These are phyloP conservation scores for Empidonax traillii DNA, from an alignment of 2,113 vertebrate genomes.

Conservation along the genomic window DNA sequence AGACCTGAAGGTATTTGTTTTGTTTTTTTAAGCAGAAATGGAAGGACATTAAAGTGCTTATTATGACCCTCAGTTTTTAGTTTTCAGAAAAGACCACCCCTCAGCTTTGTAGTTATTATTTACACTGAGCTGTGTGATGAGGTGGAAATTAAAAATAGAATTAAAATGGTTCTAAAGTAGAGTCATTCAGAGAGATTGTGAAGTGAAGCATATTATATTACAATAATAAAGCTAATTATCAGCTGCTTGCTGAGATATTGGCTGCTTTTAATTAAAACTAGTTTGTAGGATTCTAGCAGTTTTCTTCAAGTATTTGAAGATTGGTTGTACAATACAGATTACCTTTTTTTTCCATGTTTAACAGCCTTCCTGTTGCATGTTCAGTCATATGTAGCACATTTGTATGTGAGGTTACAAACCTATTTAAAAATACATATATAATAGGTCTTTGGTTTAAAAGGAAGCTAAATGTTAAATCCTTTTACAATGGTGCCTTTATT, in stretches of 20 bases:
- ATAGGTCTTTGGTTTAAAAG: neutral
- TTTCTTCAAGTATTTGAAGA: slow-evolving; percentile 29
- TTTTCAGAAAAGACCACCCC: slow-evolving; percentile 42
- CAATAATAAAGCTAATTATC: slow-evolving; percentile 61
- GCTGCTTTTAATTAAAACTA: slow-evolving; percentile 53
- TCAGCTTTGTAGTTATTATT: slow-evolving; percentile 45
- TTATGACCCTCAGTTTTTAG: neutral
- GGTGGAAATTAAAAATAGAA: slow-evolving; percentile 69
- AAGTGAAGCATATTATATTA: slow-evolving; percentile 60
- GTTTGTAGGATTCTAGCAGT: slow-evolving; percentile 26
- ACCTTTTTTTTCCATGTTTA: neutral
- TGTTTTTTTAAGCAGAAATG: neutral
- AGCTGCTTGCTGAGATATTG: slow-evolving; percentile 55
- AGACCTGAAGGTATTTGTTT: neutral
- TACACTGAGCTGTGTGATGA: slow-evolving; percentile 43
- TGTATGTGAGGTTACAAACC: neutral
- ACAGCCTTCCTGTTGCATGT: neutral
- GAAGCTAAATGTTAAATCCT: neutral
- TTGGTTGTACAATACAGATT: neutral
- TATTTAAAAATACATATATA: neutral
- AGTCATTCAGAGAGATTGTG: slow-evolving; percentile 37
- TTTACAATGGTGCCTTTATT: neutral
- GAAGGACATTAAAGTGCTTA: neutral
- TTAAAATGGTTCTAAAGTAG: slow-evolving; percentile 56
- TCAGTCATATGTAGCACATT: neutral